These are phyloP conservation scores for Ellobius talpinus DNA, from an alignment of 2,113 vertebrate species.

Conservation along the genomic window DNA sequence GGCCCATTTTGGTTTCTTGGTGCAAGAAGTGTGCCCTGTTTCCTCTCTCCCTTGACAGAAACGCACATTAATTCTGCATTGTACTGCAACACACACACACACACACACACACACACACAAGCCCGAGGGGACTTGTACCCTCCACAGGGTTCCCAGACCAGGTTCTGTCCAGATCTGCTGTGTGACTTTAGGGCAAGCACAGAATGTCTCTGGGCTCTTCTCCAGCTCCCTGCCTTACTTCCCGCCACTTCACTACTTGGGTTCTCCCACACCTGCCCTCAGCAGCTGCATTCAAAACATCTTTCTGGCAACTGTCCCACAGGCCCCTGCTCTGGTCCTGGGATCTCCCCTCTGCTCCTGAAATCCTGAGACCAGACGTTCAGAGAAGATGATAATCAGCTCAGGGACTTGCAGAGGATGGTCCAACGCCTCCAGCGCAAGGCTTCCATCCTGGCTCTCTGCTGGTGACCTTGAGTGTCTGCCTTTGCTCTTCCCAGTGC, in stretches of 20 bases:
- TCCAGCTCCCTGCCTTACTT: neutral
- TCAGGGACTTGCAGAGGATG: fast-evolving
- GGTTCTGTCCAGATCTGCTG: neutral
- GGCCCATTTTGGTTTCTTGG: neutral
- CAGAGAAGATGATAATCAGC: neutral
- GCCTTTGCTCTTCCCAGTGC: neutral
- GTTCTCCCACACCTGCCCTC: neutral
- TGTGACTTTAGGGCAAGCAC: neutral
- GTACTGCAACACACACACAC: neutral
- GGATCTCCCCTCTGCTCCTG: neutral
- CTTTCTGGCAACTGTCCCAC: neutral
- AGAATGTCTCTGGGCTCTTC: neutral
- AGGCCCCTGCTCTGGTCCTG: neutral
- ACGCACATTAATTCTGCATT: neutral
- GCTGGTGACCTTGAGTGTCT: neutral
- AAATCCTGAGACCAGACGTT: neutral
- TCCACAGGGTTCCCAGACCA: neutral
- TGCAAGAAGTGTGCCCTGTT: neutral
- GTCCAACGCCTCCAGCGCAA: fast-evolving
- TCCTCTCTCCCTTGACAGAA: neutral
- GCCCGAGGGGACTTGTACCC: neutral
- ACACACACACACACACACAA: neutral
- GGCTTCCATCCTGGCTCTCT: no score
- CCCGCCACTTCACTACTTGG: neutral
- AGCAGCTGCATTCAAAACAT: neutral